A percentile compares a stretch with the other conserved stretches of the same genome.
Conservation (phyloP, 2,113 vertebrate genomes). For the Pteruthius melanotis region DNA sequence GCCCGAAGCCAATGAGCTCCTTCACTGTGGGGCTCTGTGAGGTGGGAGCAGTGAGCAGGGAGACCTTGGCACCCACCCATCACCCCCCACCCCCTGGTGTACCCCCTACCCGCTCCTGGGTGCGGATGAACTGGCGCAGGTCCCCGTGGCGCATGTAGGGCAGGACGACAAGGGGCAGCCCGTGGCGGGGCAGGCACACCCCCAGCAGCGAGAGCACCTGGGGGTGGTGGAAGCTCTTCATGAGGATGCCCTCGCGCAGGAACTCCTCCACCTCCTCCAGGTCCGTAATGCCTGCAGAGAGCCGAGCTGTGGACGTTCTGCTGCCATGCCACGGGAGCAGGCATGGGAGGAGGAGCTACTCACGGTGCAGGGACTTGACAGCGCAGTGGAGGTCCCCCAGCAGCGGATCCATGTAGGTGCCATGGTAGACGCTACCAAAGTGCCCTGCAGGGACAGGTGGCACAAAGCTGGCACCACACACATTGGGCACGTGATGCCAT, state of each 20-base stretch:
- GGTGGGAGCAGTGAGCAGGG: neutral
- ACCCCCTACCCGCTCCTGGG: conserved; percentile 79
- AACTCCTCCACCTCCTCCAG: conserved; percentile 95
- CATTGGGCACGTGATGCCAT: accelerated
- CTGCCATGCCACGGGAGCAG: accelerated
- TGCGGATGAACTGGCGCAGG: conserved; percentile 91
- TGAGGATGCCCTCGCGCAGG: conserved; percentile 91
- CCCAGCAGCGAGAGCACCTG: conserved; percentile 91
- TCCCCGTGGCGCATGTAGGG: conserved; percentile 96
- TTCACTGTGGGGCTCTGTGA: conserved; percentile 91
- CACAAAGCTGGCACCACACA: neutral
- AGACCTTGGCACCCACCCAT: neutral
- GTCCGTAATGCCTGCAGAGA: conserved; percentile 85
- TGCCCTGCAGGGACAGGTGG: conserved; percentile 76
- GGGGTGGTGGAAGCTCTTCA: conserved; percentile 91
- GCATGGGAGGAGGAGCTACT: neutral
- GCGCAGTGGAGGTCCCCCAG: conserved; percentile 87
- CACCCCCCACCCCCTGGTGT: accelerated
- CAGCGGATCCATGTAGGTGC: conserved; percentile 81
- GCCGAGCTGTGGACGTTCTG: neutral
- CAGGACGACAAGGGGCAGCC: conserved; percentile 88
- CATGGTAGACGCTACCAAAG: conserved; percentile 94
- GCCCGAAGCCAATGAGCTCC: conserved; percentile 92
- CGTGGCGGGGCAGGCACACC: conserved; percentile 83
- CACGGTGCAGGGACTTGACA: conserved; percentile 91